Evolutionary conservation across 1,140 invertebrate genomes (phyloP), one percentile per base, ranked within the genome.

Genomic region (Drosophila parvula): DNA sequence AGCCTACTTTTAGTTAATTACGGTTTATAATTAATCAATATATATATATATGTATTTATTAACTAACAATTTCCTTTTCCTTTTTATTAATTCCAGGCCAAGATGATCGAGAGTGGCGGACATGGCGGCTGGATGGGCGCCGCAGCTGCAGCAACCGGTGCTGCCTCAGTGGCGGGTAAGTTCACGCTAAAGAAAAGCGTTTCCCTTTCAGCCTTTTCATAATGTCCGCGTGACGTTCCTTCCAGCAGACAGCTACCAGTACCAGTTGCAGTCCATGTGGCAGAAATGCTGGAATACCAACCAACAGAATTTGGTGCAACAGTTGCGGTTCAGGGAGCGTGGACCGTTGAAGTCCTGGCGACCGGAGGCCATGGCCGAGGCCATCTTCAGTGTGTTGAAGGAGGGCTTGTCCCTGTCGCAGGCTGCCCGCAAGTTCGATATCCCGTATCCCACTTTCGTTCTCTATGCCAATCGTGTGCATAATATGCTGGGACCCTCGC

Each of bases 261-360:
- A 97, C 92, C 97, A 98, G 92, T 93, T 98, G 91, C 97, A 98
- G 92, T 97, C 96, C 38, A 97, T 97, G 95, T 98, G 97, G 97
- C 97, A 98, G 92, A 98, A 97, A 91, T 97, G 97, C 92, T 98
- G 97, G 97, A 97, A 96, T 91, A 97, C 96, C 57, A 97, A 97
- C 92, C 96, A 97, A 92, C 90, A 91, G 65, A 96, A 95, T 74
- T 93, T 97, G 77, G 96, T 97, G 36, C 97, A 98, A 92, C 97
- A 97, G 90, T 93, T 98, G 80, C 94, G 97, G 55, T 98, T 98
- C 93, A 94, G 97, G n/a, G 97, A 98, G 92, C 95, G 97, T 45
- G 97, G 97, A 4, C 97, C 97, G 0, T 93, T 98, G 60, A 98
- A 98, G 92, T 97, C 97, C 27, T 98, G 97, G 97, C 93, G 97